These are phyloP conservation scores for Eilema caniola DNA, from an alignment of 2,888 invertebrate genomes.

Conservation along the genomic window DNA sequence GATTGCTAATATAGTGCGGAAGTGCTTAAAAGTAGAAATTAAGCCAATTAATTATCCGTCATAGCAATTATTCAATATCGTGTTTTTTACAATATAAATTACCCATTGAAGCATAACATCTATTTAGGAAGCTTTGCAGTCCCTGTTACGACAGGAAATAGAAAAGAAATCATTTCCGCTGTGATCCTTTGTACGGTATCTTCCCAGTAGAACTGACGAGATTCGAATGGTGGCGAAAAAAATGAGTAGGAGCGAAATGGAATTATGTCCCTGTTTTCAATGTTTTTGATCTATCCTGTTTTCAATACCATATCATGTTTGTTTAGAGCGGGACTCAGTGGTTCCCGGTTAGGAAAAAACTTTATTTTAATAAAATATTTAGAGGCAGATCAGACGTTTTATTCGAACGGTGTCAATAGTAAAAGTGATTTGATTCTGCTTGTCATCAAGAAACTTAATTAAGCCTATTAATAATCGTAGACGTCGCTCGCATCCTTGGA, in stretches of 20 bases:
- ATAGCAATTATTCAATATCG: background rate
- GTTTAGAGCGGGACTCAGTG: too few species aligned
- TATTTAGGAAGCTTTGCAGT: background rate
- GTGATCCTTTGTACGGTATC: background rate
- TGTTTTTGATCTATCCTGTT: too few species aligned
- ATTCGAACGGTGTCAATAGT: too few species aligned
- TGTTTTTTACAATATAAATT: background rate
- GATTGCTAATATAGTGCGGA: background rate
- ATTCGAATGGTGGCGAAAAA: background rate
- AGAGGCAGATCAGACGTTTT: too few species aligned
- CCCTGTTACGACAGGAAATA: constrained; percentile 1
- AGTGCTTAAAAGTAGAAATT: background rate
- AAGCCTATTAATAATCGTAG: too few species aligned
- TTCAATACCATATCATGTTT: background rate
- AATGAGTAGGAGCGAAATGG: background rate
- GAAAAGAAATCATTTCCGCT: background rate
- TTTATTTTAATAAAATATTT: too few species aligned
- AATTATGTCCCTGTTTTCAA: background rate
- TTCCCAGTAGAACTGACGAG: background rate
- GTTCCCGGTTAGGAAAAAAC: too few species aligned
- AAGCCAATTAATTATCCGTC: background rate
- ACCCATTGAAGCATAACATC: background rate
- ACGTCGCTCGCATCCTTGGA: too few species aligned
- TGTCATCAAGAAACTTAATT: too few species aligned
- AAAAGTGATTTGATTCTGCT: too few species aligned